These are phyloP conservation scores for Agriopis leucophaearia DNA, from an alignment of 2,888 invertebrate species.

Conservation along the genomic window DNA sequence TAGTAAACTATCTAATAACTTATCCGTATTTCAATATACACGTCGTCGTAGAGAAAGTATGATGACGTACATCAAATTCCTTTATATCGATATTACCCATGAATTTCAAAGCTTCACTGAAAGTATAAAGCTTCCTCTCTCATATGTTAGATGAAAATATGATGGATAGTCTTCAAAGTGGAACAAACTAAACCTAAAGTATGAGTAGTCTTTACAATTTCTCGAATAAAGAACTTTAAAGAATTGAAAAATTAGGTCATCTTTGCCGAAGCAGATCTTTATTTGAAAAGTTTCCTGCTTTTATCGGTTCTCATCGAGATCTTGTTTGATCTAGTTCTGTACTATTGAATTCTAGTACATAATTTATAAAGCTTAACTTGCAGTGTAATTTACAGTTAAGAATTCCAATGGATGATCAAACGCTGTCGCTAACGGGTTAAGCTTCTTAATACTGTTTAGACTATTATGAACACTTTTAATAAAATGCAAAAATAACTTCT, in stretches of 20 bases:
- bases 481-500: background rate
- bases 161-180: conserved; percentile 34
- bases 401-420: background rate
- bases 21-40: background rate
- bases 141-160: conserved; percentile 23
- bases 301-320: conserved; percentile 48
- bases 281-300: conserved; percentile 61
- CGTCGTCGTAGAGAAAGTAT: conserved; percentile 4
- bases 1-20: background rate
- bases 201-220: conserved; percentile 46
- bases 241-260: conserved; percentile 63
- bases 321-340: conserved; percentile 46
- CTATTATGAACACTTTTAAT: too few relatives aligned
- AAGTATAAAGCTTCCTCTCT: conserved; percentile 25
- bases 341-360: conserved; percentile 38
- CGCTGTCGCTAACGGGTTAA: background rate
- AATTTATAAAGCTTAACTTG: conserved; percentile 12
- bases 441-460: too few relatives aligned
- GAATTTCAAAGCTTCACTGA: conserved; percentile 28
- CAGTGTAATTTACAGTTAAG: background rate
- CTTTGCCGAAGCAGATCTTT: conserved; percentile 59
- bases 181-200: conserved; percentile 35
- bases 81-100: conserved; percentile 21
- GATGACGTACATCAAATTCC: conserved; percentile 18
- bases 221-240: conserved; percentile 49